Conservation (phyloP, 2,888 invertebrate species). For the Microctonus aethiopoides region DNA sequence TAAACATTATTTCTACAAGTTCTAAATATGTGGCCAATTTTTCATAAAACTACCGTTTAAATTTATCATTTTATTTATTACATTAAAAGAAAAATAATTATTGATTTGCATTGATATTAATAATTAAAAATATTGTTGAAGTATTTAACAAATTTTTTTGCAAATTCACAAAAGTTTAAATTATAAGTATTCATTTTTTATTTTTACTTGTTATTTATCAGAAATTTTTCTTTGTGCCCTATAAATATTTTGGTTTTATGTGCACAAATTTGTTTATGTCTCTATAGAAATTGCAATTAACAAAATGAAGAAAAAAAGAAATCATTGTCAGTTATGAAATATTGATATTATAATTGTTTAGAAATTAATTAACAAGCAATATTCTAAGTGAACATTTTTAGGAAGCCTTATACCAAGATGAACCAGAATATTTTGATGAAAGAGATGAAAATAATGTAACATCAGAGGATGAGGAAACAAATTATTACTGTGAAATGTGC, state of each 20-base stretch:
- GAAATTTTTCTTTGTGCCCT: constrained; percentile 18
- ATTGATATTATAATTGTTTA: constrained; percentile 6
- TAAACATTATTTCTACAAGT: constrained; percentile 61
- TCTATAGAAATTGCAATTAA: not conserved
- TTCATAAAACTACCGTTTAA: constrained; percentile 21
- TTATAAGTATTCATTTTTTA: no score
- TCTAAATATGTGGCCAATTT: constrained; percentile 49
- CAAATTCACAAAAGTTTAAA: no score
- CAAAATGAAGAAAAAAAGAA: constrained; percentile 1
- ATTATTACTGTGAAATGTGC: constrained; percentile 82
- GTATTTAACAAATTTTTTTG: constrained; percentile 40
- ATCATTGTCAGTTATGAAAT: not conserved
- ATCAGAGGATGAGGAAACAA: constrained; percentile 45
- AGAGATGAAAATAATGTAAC: constrained; percentile 51
- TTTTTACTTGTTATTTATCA: no score
- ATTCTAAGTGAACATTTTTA: constrained; percentile 54
- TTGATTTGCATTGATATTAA: constrained; percentile 48
- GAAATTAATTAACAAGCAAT: constrained; percentile 29
- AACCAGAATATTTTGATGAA: constrained; percentile 48
- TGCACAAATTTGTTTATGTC: constrained; percentile 40
- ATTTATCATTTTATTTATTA: constrained; percentile 5
- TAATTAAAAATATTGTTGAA: no score
- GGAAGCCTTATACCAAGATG: constrained; percentile 52
- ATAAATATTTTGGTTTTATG: constrained; percentile 47
- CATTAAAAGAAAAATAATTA: constrained; percentile 21